Percentiles rank a stretch among this genome's conserved stretches.
Evolutionary conservation across 2,797 vertebrate species (phyloP).

Genomic region (Rhinichthys osculus): DNA sequence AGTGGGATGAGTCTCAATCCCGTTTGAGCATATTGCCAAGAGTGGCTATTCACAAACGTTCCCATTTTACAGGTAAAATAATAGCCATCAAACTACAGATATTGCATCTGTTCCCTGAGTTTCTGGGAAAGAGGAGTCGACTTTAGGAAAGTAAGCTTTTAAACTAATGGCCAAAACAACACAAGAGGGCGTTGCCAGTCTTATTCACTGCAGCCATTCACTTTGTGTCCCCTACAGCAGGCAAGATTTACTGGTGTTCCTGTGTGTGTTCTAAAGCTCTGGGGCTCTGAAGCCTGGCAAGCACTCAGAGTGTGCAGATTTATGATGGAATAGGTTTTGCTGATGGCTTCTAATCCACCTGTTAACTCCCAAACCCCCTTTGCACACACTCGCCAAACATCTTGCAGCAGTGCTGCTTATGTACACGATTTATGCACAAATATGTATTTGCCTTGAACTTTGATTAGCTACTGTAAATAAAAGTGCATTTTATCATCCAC

Average conservation of each 20-base stretch:
- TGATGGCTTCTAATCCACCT: slow-evolving; percentile 81
- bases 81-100: not conserved
- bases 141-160: slow-evolving; percentile 17
- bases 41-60: slow-evolving; percentile 78
- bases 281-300: slow-evolving; percentile 71
- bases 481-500: not conserved
- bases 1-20: slow-evolving; percentile 78
- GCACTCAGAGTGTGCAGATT: slow-evolving; percentile 81
- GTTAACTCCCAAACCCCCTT: slow-evolving; percentile 75
- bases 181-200: slow-evolving; percentile 41
- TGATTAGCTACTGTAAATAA: slow-evolving; percentile 9
- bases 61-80: slow-evolving; percentile 35
- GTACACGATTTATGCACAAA: not conserved
- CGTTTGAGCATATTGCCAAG: slow-evolving; percentile 80
- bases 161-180: slow-evolving; percentile 32
- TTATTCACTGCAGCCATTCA: slow-evolving; percentile 37
- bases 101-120: slow-evolving; percentile 33
- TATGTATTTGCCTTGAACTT: not conserved
- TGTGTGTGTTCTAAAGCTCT: slow-evolving; percentile 14
- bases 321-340: slow-evolving; percentile 82
- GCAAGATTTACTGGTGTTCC: slow-evolving; percentile 58
- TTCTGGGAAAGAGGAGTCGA: slow-evolving; percentile 11
- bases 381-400: slow-evolving; percentile 62
- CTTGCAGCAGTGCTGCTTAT: not conserved
- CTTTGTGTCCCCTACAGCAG: slow-evolving; percentile 40